Evolutionary conservation across 2,113 vertebrate genomes (phyloP).

Genomic region (Daubentonia madagascariensis): DNA sequence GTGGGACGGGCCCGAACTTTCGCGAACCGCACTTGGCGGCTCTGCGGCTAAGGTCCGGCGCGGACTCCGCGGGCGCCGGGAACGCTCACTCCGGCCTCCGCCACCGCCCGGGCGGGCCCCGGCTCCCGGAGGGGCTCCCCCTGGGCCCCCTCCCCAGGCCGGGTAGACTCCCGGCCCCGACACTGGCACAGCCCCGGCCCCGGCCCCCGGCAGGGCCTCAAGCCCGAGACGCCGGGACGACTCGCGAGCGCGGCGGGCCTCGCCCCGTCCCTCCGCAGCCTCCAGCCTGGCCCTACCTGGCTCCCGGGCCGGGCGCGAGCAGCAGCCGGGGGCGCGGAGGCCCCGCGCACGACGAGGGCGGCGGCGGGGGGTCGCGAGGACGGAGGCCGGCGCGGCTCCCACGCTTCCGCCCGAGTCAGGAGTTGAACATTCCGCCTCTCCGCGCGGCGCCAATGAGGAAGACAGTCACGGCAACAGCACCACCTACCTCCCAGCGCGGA

Average conservation of each 20-base stretch:
- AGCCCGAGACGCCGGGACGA: not conserved
- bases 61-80: not conserved
- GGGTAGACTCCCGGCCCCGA: too few species aligned
- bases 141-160: not conserved
- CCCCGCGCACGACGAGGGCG: conserved; percentile 35
- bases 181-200: not conserved
- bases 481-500: conserved; percentile 72
- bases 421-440: conserved; percentile 77
- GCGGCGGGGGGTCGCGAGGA: conserved; percentile 45
- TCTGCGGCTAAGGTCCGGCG: not conserved
- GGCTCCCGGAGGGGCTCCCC: rapidly evolving
- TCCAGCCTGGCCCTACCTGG: conserved; percentile 65
- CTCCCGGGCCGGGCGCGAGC: conserved; percentile 30
- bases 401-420: conserved; percentile 80
- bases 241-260: not conserved
- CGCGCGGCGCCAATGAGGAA: conserved; percentile 75
- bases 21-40: not conserved
- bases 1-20: not conserved
- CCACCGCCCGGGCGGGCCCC: not conserved
- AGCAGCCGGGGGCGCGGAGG: conserved; percentile 53
- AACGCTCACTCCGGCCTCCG: not conserved
- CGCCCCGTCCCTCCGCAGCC: not conserved
- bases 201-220: not conserved
- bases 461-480: conserved; percentile 72
- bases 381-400: conserved; percentile 63